Evolutionary conservation across 2,797 vertebrate species (phyloP), one percentile per base, ranked within the genome.

Genomic region (Anomalospiza imberbis): DNA sequence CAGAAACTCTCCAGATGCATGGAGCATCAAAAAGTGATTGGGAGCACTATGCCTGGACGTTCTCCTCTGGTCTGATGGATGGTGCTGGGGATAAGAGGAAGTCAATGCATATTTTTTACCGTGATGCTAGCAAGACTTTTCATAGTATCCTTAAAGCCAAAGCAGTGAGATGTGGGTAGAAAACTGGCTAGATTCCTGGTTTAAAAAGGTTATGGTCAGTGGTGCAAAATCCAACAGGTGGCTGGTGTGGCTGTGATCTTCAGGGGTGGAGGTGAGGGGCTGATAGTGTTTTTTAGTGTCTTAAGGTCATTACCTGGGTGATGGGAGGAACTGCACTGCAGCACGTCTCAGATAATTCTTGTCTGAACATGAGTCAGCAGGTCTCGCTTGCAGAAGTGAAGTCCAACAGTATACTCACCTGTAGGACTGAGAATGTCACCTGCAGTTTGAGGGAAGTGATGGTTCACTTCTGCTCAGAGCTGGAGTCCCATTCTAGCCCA

Each of bases 261-360:
- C 45, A 34, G 17, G 3, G 13, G 1, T 53, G 51, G 17, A 18
- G 13, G 24, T 61, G 26, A 3, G 17, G 3, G 3, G 1, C 34
- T 57, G 21, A 17, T 22, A 32, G 19, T 45, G 2, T 68, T 66
- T 68, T 66, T 63, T 29, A 24, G 29, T 34, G 9, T 29, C 18
- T 68, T 68, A 11, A 34, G 15, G 21, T 50, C 36, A 28, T 25
- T 31, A 40, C 20, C 19, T 42, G 31, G 13, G 7, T 45, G 13
- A 48, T 68, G 40, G 28, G 12, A 77, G 29, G 20, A 75, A 9
- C 12, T 58, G 48, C 12, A 24, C 4, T 70, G n/a, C 26, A 61
- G 7, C 12, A 47, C 44, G 26, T 42, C 38, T 79, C 17, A 36
- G 36, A 3, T 50, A 20, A 28, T 34, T 82, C 31, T 21, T 31